These are phyloP conservation scores for Gnathonemus echidnorhynchus DNA, from an alignment of 2,113 vertebrate genomes.

Conservation along the genomic window DNA sequence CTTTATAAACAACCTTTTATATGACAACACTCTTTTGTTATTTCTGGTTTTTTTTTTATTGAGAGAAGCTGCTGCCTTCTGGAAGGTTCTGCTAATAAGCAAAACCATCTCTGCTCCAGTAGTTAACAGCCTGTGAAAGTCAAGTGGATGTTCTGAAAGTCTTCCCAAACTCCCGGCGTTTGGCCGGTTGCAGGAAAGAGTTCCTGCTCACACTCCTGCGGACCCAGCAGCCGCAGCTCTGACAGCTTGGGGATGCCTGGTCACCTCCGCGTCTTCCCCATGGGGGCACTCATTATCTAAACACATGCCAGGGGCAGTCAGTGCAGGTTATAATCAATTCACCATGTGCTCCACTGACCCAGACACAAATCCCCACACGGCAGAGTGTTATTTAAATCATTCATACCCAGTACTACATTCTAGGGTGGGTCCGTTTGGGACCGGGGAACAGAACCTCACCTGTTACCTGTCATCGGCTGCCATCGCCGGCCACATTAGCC, in stretches of 20 bases:
- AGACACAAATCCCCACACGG: background rate
- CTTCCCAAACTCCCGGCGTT: background rate
- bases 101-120: background rate
- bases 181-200: background rate
- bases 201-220: background rate
- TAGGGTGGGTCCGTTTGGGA: background rate
- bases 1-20: background rate
- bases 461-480: background rate
- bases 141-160: background rate
- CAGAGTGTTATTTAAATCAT: background rate
- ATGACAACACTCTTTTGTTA: background rate
- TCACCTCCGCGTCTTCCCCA: background rate
- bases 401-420: background rate
- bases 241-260: background rate
- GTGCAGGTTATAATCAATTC: slow-evolving; percentile 4
- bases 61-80: background rate
- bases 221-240: background rate
- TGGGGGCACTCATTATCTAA: background rate
- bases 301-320: background rate
- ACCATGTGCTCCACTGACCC: slow-evolving; percentile 1
- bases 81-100: background rate
- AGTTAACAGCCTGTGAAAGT: background rate
- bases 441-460: background rate
- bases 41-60: background rate
- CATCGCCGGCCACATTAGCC: background rate